Evolutionary conservation across 2,888 invertebrate species (phyloP).

Genomic region (Trachelus tabidus): DNA sequence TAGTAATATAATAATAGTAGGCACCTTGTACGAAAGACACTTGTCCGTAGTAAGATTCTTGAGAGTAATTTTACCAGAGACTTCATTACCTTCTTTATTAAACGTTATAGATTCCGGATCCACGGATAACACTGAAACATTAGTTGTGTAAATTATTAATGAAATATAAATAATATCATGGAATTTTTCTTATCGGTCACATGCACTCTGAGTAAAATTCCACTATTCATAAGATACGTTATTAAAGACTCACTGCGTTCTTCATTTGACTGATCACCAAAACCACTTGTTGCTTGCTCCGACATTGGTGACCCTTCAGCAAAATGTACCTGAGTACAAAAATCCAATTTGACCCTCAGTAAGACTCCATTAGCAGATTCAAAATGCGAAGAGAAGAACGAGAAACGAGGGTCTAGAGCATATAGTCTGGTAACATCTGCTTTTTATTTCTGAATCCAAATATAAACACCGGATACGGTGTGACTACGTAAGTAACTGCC

Average conservation of each 20-base stretch:
- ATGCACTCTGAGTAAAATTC: background rate
- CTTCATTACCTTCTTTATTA: constrained; percentile 75
- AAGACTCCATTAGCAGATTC: background rate
- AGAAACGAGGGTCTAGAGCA: background rate
- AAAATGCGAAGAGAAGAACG: constrained; percentile 8
- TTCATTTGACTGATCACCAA: constrained; percentile 50
- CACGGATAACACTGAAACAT: constrained; percentile 53
- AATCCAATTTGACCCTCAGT: constrained; percentile 11
- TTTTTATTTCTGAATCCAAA: background rate
- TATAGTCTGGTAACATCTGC: background rate
- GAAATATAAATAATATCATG: constrained; percentile 6
- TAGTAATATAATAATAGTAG: background rate
- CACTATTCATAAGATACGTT: constrained; percentile 6
- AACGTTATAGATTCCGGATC: constrained; percentile 77
- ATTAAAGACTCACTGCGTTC: constrained; percentile 53
- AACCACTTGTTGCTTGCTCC: constrained; percentile 60
- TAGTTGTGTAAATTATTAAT: background rate
- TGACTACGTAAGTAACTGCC: background rate
- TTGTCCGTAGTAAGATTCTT: constrained; percentile 73
- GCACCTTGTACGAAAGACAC: constrained; percentile 77
- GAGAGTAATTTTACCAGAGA: constrained; percentile 75
- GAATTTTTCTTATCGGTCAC: constrained; percentile 12
- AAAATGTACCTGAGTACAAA: constrained; percentile 72
- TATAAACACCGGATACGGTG: background rate
- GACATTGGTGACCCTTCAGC: constrained; percentile 71